Percentiles rank a stretch among this genome's conserved stretches.
phyloP scores from a whole-genome alignment of 2,797 vertebrate genomes.

The Mastacembelus armatus region DNA sequence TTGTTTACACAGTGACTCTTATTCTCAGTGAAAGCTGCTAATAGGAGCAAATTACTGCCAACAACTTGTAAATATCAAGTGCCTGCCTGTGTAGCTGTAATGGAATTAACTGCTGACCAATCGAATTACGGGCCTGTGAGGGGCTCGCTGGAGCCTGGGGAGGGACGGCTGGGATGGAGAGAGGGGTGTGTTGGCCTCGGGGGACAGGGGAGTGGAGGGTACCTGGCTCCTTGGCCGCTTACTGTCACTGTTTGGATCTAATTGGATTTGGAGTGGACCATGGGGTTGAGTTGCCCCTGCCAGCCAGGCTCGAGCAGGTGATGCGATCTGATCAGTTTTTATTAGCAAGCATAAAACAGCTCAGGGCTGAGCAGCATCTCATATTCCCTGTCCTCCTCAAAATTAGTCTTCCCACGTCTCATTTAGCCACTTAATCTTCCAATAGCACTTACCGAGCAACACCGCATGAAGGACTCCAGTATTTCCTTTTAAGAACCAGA shows the following conservation, averaged over 20 bases:
- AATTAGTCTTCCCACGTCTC: constrained; percentile 60
- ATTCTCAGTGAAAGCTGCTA: constrained; percentile 88
- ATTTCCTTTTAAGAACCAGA: constrained; percentile 14
- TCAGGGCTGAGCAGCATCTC: constrained; percentile 46
- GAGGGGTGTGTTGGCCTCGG: constrained; percentile 55
- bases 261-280: constrained; percentile 74
- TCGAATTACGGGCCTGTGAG: constrained; percentile 85
- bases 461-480: background rate
- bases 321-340: constrained; percentile 75
- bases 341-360: constrained; percentile 71
- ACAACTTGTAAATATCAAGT: constrained; percentile 91
- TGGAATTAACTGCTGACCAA: constrained; percentile 91
- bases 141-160: constrained; percentile 58
- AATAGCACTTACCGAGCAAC: constrained; percentile 13
- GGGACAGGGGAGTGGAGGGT: constrained; percentile 65
- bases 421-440: constrained; percentile 40
- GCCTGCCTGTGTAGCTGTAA: constrained; percentile 86
- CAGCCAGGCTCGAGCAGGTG: constrained; percentile 60
- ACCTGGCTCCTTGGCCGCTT: constrained; percentile 75
- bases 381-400: constrained; percentile 29
- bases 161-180: constrained; percentile 55
- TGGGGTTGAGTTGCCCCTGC: constrained; percentile 65
- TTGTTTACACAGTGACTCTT: constrained; percentile 85
- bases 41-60: constrained; percentile 90
- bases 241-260: constrained; percentile 78